A percentile compares a stretch with the other conserved stretches of the same genome.
These are phyloP conservation scores for Mechanitis messenoides DNA, from an alignment of 2,888 invertebrate species.

Conservation along the genomic window DNA sequence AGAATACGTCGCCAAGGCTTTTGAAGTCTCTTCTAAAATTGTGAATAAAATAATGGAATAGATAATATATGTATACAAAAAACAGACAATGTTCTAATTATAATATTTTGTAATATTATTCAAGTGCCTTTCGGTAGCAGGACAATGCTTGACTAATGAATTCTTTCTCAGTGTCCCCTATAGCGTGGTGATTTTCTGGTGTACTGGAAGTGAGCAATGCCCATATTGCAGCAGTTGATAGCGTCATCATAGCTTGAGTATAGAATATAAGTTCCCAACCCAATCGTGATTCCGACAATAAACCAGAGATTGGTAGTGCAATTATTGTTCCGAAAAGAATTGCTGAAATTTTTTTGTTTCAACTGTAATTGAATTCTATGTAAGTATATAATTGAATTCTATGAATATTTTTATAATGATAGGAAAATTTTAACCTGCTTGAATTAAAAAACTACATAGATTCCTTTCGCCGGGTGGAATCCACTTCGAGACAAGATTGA, in stretches of 20 bases:
- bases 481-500: conserved; percentile 50
- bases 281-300: conserved; percentile 42
- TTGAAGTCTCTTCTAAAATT: conserved; percentile 42
- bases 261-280: conserved; percentile 67
- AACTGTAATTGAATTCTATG: neutral
- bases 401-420: no score
- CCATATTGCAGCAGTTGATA: conserved; percentile 53
- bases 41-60: neutral
- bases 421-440: conserved; percentile 44
- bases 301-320: conserved; percentile 47
- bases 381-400: no score
- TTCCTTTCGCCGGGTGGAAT: conserved; percentile 55
- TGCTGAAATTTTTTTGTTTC: conserved; percentile 12
- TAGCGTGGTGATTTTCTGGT: conserved; percentile 53
- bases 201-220: conserved; percentile 52
- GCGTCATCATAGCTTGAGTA: conserved; percentile 49
- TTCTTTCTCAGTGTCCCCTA: conserved; percentile 59
- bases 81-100: no score
- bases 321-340: conserved; percentile 51
- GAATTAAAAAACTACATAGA: conserved; percentile 44
- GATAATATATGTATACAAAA: no score
- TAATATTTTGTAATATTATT: neutral
- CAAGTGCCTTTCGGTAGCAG: conserved; percentile 31
- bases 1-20: conserved; percentile 54
- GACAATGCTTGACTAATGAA: conserved; percentile 49